Evolutionary conservation across 2,888 invertebrate species (phyloP).

Genomic region (Neria commutata): DNA sequence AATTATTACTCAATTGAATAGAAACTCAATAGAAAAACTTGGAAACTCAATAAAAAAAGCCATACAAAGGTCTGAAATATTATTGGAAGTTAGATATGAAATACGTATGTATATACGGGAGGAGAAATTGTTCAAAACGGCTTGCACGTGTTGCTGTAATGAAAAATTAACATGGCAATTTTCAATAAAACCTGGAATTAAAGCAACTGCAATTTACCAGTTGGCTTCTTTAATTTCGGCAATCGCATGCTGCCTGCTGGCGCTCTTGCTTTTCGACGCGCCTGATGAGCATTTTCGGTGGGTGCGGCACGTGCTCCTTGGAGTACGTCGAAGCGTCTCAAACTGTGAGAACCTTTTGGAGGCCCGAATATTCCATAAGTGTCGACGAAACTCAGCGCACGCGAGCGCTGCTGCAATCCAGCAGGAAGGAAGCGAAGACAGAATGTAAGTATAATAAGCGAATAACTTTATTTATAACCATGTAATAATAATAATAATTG

Average conservation of each 20-base stretch:
- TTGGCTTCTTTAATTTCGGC: constrained; percentile 46
- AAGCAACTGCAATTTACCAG: constrained; percentile 37
- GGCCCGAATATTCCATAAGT: constrained; percentile 29
- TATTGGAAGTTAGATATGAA: no score
- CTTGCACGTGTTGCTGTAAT: constrained; percentile 47
- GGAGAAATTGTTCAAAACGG: constrained; percentile 51
- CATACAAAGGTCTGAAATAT: no score
- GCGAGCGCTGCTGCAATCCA: no score
- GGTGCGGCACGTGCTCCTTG: constrained; percentile 64
- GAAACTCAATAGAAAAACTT: no score
- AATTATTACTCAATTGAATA: no score
- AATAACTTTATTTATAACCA: no score
- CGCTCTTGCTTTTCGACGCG: constrained; percentile 61
- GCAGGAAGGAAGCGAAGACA: no score
- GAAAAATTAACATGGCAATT: neutral
- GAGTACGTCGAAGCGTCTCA: constrained; percentile 62
- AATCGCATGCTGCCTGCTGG: constrained; percentile 30
- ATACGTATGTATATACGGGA: no score
- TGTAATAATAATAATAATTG: no score
- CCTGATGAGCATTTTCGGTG: constrained; percentile 61
- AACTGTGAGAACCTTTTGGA: constrained; percentile 48
- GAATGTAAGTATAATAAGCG: no score
- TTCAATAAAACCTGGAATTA: neutral
- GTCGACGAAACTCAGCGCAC: no score
- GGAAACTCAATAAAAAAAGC: no score